Percentiles rank a stretch among this genome's conserved stretches.
These are phyloP conservation scores for Rhogogaster chlorosoma DNA, from an alignment of 2,888 invertebrate genomes.

Conservation along the genomic window DNA sequence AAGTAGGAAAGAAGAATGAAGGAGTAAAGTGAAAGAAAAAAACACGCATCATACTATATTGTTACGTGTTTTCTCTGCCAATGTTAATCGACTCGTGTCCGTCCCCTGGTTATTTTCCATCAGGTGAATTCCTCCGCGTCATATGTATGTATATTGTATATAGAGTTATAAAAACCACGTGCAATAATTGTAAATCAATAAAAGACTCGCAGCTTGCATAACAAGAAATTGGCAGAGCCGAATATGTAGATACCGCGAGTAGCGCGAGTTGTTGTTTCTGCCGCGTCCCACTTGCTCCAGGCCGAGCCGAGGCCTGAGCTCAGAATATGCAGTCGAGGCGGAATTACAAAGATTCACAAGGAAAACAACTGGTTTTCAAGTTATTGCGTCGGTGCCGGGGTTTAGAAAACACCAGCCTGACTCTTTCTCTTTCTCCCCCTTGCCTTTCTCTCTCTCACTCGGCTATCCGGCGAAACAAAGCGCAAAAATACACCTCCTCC, in stretches of 20 bases:
- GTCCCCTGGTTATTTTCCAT: neutral
- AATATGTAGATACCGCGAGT: neutral
- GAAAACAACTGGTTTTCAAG: conserved; percentile 24
- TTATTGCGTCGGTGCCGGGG: neutral
- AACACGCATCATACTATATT: neutral
- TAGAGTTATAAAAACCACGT: neutral
- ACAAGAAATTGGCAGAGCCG: neutral
- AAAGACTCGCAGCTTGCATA: neutral
- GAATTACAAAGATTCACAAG: neutral
- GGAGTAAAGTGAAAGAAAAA: neutral
- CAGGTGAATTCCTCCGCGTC: neutral
- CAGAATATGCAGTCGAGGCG: neutral
- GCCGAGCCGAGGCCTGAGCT: too few species aligned
- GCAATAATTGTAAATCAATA: neutral
- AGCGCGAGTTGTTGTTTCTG: neutral
- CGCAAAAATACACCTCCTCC: neutral
- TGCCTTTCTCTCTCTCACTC: neutral
- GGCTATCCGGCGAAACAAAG: neutral
- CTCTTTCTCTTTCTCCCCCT: neutral
- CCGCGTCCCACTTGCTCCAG: neutral
- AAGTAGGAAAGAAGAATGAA: neutral
- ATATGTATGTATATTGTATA: neutral
- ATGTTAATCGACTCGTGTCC: neutral
- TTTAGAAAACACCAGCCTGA: neutral
- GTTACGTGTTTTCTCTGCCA: neutral